Evolutionary conservation across 2,113 vertebrate genomes (phyloP), one percentile per base, ranked within the genome.

Genomic region (Euleptes europaea): DNA sequence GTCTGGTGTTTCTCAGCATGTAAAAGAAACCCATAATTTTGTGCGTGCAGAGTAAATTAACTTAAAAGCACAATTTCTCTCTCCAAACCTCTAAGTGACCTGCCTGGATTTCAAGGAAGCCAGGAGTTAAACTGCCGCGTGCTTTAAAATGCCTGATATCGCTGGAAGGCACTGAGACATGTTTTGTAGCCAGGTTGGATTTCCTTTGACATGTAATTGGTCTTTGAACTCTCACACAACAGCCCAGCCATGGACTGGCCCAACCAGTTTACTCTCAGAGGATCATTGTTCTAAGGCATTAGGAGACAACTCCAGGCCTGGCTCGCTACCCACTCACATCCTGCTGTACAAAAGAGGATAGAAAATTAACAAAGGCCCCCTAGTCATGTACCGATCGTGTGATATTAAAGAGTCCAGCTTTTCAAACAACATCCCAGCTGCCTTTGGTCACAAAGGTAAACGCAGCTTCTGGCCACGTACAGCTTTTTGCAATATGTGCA

Each of bases 241-340:
- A 65, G 69, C 84, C 26, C 54, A 73, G 84, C 54, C 54, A 65
- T 17, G 54, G 67, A 73, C 77, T 80, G 69, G 69, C 84, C 84
- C 67, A 65, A 85, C 84, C 84, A 85, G 84, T 85, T 85, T 85
- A 73, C 72, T 80, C 57, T 85, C 77, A 85, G 84, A 63, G 78
- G 84, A 77, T 80, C 77, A 85, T 85, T 85, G 84, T 85, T 85
- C 84, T 85, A 76, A 80, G 77, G 72, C 77, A 80, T 85, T 80
- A 85, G 65, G 69, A 85, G 77, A 63, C 77, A 85, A 73, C 77
- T 65, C 77, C 15, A 40, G 84, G 54, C 69, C 76, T 85, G 84
- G 84, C 84, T 85, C 40, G 9, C 67, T 47, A 79, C 84, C 77
- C 69, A 73, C 69, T 77, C 69, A 85, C 84, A 80, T 85, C 84